Conservation (phyloP, 2,113 vertebrate species). For the Pituophis catenifer region DNA sequence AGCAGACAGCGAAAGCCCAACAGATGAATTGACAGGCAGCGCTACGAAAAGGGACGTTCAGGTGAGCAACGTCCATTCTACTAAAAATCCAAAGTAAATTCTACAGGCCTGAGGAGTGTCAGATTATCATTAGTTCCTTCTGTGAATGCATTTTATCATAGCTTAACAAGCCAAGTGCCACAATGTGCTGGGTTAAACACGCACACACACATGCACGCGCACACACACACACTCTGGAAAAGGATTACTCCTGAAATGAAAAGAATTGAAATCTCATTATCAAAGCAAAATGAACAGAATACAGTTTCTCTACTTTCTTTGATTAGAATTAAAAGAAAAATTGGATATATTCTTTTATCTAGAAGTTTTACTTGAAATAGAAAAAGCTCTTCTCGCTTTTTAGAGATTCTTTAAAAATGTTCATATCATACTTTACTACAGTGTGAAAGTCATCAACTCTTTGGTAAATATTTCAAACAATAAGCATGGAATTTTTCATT, state of each 20-base stretch:
- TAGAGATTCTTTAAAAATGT: conserved; percentile 11
- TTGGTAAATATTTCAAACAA: neutral
- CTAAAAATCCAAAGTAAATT: neutral
- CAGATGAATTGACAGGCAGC: too few species aligned
- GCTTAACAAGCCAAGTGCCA: neutral
- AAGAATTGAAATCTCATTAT: conserved; percentile 18
- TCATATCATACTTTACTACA: neutral
- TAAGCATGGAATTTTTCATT: conserved; percentile 8
- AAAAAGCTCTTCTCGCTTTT: conserved; percentile 7
- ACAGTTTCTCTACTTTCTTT: neutral
- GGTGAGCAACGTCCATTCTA: neutral
- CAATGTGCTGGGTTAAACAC: neutral
- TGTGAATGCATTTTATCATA: neutral
- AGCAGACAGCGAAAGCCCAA: too few species aligned
- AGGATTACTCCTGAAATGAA: conserved; percentile 17
- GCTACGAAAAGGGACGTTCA: too few species aligned
- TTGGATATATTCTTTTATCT: conserved; percentile 18
- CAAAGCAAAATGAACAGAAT: conserved; percentile 13
- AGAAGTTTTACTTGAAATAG: conserved; percentile 29
- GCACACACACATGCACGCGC: neutral
- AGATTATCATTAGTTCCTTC: neutral
- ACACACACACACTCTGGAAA: neutral
- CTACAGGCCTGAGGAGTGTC: neutral
- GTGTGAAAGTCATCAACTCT: conserved; percentile 45
- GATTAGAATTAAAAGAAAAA: conserved; percentile 17